phyloP scores from a whole-genome alignment of 2,797 vertebrate genomes.

The Botia kubotai region DNA sequence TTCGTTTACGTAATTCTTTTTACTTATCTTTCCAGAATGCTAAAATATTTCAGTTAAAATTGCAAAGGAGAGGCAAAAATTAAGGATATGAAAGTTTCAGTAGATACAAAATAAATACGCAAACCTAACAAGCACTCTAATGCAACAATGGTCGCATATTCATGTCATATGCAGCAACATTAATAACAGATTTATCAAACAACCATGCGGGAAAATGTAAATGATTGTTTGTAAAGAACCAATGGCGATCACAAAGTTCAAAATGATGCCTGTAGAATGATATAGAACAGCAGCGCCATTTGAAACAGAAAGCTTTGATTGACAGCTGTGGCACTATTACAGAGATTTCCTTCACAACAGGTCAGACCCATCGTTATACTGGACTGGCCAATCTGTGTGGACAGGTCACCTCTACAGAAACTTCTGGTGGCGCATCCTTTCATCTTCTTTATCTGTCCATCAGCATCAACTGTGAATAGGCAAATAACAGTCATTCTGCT shows the following conservation, averaged over 20 bases:
- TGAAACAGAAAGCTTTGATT: not conserved
- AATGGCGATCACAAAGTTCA: not conserved
- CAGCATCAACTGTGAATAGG: constrained; percentile 35
- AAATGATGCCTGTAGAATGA: not conserved
- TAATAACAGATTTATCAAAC: not conserved
- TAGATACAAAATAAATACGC: not conserved
- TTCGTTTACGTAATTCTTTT: too few species aligned
- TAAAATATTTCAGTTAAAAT: too few species aligned
- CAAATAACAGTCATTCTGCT: not conserved
- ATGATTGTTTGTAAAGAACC: not conserved
- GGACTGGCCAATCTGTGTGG: constrained; percentile 25
- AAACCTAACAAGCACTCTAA: not conserved
- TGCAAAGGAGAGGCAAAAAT: not conserved
- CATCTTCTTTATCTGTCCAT: constrained; percentile 32
- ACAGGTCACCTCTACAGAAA: constrained; percentile 40
- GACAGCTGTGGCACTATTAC: constrained; percentile 13
- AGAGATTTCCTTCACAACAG: constrained; percentile 55
- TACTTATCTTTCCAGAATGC: too few species aligned
- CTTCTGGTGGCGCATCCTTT: constrained; percentile 54
- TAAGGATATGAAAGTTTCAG: not conserved
- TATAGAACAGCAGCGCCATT: constrained; percentile 6
- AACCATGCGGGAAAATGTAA: not conserved
- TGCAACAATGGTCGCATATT: not conserved
- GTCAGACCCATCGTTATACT: constrained; percentile 1
- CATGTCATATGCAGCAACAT: not conserved